These are phyloP conservation scores for Apostichopus japonicus DNA, from an alignment of 35 echinoderm and acorn worm genomes.

Conservation along the genomic window DNA sequence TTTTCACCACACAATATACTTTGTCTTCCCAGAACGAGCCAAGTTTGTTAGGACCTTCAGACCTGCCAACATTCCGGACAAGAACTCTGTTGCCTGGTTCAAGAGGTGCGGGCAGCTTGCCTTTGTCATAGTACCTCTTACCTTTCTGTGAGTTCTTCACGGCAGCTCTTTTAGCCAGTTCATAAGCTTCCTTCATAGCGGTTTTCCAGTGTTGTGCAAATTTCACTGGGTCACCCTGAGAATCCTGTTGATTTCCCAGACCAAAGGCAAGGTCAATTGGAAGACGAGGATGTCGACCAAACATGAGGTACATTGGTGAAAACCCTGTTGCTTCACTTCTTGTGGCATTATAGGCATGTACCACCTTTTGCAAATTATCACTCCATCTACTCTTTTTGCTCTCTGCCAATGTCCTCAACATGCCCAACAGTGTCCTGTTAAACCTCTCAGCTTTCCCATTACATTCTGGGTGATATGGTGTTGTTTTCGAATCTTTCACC, in stretches of 20 bases:
- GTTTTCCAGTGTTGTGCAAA: not conserved
- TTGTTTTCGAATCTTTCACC: slow-evolving; percentile 53
- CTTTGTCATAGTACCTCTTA: slow-evolving; percentile 27
- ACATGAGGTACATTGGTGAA: slow-evolving; percentile 76
- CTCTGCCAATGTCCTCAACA: slow-evolving; percentile 22
- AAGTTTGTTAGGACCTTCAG: slow-evolving; percentile 53
- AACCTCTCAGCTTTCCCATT: slow-evolving; percentile 59
- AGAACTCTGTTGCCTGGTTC: slow-evolving; percentile 54
- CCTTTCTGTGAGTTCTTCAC: not conserved
- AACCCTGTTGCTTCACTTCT: slow-evolving; percentile 66
- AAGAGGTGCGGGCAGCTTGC: not conserved
- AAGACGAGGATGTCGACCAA: slow-evolving; percentile 66
- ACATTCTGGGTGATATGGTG: slow-evolving; percentile 52
- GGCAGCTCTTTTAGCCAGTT: not conserved
- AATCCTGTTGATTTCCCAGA: not conserved
- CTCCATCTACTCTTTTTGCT: slow-evolving; percentile 62
- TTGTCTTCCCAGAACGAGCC: slow-evolving; percentile 52
- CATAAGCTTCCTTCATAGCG: not conserved
- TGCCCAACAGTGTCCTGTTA: slow-evolving; percentile 54
- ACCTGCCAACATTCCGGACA: slow-evolving; percentile 39
- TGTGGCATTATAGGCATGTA: slow-evolving; percentile 87
- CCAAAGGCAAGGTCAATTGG: slow-evolving; percentile 79
- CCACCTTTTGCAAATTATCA: slow-evolving; percentile 59
- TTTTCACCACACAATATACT: slow-evolving; percentile 39
- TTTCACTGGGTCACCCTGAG: not conserved